phyloP scores from a whole-genome alignment of 1,140 invertebrate genomes.

The Batillaria attramentaria region DNA sequence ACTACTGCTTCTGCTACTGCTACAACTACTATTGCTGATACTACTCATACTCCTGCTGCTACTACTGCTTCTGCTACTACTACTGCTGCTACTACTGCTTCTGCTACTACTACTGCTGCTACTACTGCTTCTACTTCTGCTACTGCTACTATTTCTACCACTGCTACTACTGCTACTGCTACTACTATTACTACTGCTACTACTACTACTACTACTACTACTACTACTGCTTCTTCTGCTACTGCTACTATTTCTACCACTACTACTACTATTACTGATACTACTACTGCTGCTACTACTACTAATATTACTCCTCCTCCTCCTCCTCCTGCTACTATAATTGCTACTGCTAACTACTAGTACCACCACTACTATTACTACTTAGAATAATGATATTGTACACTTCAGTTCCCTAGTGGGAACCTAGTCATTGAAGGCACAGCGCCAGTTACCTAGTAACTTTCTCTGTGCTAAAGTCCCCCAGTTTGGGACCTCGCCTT shows the following conservation, averaged over 20 bases:
- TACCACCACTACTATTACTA: neutral
- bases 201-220: neutral
- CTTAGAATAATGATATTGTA: neutral
- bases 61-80: neutral
- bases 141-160: neutral
- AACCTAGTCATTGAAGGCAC: neutral
- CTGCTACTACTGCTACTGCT: neutral
- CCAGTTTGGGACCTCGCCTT: neutral
- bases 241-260: neutral
- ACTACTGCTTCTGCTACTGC: neutral
- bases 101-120: neutral
- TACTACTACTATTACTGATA: neutral
- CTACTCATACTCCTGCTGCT: neutral
- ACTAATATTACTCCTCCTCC: neutral
- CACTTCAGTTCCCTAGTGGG: neutral
- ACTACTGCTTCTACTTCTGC: neutral
- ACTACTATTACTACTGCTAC: neutral
- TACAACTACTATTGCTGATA: neutral
- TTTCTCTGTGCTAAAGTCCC: neutral
- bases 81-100: neutral
- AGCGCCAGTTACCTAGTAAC: neutral
- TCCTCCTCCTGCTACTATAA: neutral
- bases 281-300: neutral
- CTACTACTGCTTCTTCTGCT: neutral
- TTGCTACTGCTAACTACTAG: neutral